Conservation (phyloP, 2,888 invertebrate genomes). For the Eupithecia tripunctaria region DNA sequence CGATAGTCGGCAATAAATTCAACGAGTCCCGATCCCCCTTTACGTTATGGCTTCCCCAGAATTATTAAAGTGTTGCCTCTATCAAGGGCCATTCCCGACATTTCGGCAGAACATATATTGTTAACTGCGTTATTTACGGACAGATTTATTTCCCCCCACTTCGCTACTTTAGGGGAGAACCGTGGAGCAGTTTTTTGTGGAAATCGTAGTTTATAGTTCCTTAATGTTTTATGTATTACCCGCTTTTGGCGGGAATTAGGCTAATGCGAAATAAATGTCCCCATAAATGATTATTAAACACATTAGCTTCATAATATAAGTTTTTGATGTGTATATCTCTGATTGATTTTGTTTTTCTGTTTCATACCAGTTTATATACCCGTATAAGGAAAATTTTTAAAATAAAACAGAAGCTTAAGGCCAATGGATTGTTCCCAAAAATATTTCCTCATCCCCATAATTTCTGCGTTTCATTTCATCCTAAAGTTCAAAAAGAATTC, state of each 20-base stretch:
- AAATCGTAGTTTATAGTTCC: conserved; percentile 50
- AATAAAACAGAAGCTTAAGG: neutral
- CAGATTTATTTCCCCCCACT: conserved; percentile 65
- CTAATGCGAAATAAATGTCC: conserved; percentile 41
- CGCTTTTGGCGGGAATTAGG: conserved; percentile 42
- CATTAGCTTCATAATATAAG: conserved; percentile 4
- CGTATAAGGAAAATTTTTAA: neutral
- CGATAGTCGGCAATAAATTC: conserved; percentile 36
- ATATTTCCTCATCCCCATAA: conserved; percentile 1
- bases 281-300: conserved; percentile 25
- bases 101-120: conserved; percentile 66
- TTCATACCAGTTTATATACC: neutral
- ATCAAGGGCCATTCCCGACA: conserved; percentile 61
- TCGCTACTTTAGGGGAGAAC: conserved; percentile 57
- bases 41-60: conserved; percentile 52
- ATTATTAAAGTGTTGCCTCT: conserved; percentile 70
- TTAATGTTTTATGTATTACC: conserved; percentile 47
- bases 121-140: conserved; percentile 72
- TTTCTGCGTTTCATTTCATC: conserved; percentile 19
- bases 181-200: conserved; percentile 42
- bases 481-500: conserved; percentile 21
- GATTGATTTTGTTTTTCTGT: neutral
- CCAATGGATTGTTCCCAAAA: neutral
- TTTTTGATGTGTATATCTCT: neutral
- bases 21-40: conserved; percentile 28